phyloP scores from a whole-genome alignment of 2,888 invertebrate species.

The Drosophila atripex region DNA sequence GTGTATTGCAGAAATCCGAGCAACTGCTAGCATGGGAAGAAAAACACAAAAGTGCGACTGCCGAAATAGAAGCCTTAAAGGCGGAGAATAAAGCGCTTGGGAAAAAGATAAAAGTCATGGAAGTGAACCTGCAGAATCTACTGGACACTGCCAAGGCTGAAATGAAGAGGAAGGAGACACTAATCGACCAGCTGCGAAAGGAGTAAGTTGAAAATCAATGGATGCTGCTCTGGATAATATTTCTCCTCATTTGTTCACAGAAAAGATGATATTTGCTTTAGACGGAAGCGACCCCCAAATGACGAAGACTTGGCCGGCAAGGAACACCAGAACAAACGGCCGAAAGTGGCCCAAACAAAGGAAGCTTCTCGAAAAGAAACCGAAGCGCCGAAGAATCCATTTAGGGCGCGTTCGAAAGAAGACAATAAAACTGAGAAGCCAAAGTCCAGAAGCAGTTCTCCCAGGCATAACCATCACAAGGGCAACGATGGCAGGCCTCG shows the following conservation, averaged over 20 bases:
- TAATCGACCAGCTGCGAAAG: conserved; percentile 75
- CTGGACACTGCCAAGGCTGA: conserved; percentile 81
- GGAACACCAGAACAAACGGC: conserved; percentile 7
- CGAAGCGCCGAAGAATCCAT: conserved; percentile 12
- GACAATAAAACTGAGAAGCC: background rate
- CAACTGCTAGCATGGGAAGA: conserved; percentile 70
- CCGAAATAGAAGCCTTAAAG: conserved; percentile 62
- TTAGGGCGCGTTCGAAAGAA: conserved; percentile 3
- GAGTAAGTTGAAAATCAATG: conserved; percentile 69
- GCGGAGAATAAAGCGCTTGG: conserved; percentile 66
- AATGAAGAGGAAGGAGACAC: conserved; percentile 78
- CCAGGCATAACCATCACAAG: background rate
- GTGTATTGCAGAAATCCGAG: conserved; percentile 70
- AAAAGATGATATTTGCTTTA: conserved; percentile 81
- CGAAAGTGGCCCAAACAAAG: background rate
- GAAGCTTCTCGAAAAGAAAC: background rate
- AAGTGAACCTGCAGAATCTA: conserved; percentile 79
- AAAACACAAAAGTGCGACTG: conserved; percentile 62
- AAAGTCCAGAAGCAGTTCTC: conserved; percentile 10
- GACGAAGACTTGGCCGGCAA: conserved; percentile 1
- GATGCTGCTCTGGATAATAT: background rate
- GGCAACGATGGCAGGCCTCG: conserved; percentile 4
- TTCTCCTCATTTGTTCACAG: conserved; percentile 45
- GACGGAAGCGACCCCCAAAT: conserved; percentile 58
- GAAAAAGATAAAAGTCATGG: conserved; percentile 74